phyloP scores from a whole-genome alignment of 1,140 invertebrate genomes.

The Heliconius melpomene region DNA sequence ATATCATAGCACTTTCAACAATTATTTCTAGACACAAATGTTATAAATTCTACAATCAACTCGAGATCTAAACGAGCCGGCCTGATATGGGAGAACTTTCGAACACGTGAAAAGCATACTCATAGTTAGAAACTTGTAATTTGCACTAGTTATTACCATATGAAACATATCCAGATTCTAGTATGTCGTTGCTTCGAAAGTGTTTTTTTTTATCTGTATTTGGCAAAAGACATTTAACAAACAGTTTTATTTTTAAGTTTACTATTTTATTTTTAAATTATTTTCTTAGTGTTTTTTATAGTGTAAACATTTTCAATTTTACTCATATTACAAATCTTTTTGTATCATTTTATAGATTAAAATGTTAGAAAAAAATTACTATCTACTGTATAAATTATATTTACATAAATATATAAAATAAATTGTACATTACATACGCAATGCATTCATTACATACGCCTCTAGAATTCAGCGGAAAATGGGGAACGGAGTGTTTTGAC shows the following conservation, averaged over 20 bases:
- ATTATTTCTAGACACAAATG: conserved; percentile 22
- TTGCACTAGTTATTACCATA: conserved; percentile 35
- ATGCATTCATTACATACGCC: too few species aligned
- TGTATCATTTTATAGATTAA: too few species aligned
- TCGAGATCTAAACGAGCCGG: conserved; percentile 21
- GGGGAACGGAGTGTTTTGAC: too few species aligned
- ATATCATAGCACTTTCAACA: conserved; percentile 25
- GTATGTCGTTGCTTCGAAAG: not conserved
- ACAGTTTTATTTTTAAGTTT: not conserved
- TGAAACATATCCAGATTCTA: conserved; percentile 21
- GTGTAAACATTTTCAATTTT: too few species aligned
- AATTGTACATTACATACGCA: too few species aligned
- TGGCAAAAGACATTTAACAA: not conserved
- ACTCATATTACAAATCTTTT: too few species aligned
- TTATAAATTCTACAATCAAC: conserved; percentile 27
- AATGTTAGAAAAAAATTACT: too few species aligned
- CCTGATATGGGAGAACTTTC: conserved; percentile 36
- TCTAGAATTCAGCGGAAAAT: too few species aligned
- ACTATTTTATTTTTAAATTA: not conserved
- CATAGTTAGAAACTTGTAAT: conserved; percentile 36
- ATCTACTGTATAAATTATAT: too few species aligned
- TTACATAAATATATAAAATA: too few species aligned
- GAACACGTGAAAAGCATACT: conserved; percentile 33
- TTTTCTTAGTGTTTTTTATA: too few species aligned
- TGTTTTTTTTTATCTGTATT: not conserved